Base-by-base conservation (phyloP, 2,113 vertebrate species). In the Etheostoma spectabile region DNA sequence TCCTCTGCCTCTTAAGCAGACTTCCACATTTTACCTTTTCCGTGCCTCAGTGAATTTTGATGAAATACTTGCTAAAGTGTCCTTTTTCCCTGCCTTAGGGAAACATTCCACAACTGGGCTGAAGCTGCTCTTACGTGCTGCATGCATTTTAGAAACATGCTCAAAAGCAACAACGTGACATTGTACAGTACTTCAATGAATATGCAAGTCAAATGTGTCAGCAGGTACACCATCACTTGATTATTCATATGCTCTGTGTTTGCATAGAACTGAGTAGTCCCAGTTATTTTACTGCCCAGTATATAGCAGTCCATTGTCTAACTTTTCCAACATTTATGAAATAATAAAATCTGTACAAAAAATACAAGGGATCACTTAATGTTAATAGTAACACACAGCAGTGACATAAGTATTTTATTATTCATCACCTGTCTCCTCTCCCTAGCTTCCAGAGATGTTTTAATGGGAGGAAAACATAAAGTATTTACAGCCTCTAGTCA, bases 131-230 rank as follows among this genome's bases (percentile, higher is more conserved):
- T 62, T 13, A 16, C 30, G 46, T 24, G 56, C 10, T n/a, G 56
- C 13, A 45, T 48, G 10, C n/a, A 22, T 64, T 85, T 35, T n/a
- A 24, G 42, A 77, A 19, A 27, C 35, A 11, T 52, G 56, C 65
- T 68, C 33, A 49, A 62, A 52, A 48, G 52, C 38, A 55, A 71
- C 68, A 74, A 64, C 0, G 3, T 35, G 56, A 78, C 13, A 13
- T 66, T 49, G 30, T 12, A 42, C 8, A 42, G 38, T 42, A 53
- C 53, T 33, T 74, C 38, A 77, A 15, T 56, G 16, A 74, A 71
- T 61, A 30, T 71, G 59, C 46, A n/a, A 48, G 65, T 61, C 19
- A 67, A 74, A 62, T 72, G 51, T 69, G 63, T 45, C 57, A 57
- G 56, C 27, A 16, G 46, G 18, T 35, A 30, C n/a, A 33, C 59